A percentile compares a stretch with the other conserved stretches of the same genome.
Conservation (phyloP, 1,140 invertebrate genomes). For the Colletes gigas region DNA sequence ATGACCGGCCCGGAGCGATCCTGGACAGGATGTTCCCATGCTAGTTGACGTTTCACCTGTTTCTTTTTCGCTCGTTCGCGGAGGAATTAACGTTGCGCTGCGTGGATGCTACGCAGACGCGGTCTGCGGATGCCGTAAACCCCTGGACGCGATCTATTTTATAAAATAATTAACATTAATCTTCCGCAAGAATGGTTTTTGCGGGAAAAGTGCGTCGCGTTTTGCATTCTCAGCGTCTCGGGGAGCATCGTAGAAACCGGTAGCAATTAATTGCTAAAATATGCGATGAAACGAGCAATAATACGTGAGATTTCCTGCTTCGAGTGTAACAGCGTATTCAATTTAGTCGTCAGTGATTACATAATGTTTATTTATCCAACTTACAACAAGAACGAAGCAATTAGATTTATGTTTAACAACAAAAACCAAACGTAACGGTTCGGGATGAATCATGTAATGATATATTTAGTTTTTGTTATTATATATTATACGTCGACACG, state of each 20-base stretch:
- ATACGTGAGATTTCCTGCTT: too few relatives aligned
- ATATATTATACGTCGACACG: too few relatives aligned
- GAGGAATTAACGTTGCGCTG: conserved; percentile 72
- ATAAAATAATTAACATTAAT: conserved; percentile 9
- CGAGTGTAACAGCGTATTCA: too few relatives aligned
- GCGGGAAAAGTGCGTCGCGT: neutral
- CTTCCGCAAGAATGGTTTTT: neutral
- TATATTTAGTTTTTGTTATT: too few relatives aligned
- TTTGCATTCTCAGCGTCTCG: neutral
- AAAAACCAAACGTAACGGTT: too few relatives aligned
- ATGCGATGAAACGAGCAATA: neutral
- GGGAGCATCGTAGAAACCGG: neutral
- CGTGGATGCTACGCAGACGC: conserved; percentile 33
- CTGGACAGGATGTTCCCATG: conserved; percentile 73
- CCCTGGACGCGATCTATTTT: conserved; percentile 43
- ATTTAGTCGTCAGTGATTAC: too few relatives aligned
- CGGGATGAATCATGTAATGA: too few relatives aligned
- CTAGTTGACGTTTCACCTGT: conserved; percentile 58
- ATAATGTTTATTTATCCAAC: too few relatives aligned
- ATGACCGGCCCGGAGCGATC: conserved; percentile 66
- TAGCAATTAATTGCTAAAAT: neutral
- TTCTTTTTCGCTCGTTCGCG: conserved; percentile 63
- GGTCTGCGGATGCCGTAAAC: conserved; percentile 70
- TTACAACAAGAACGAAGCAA: too few relatives aligned
- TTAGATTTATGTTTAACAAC: too few relatives aligned